Percentiles rank a stretch among this genome's conserved stretches.
Conservation (phyloP, 2,113 vertebrate genomes). For the Clarias macrocephalus region DNA sequence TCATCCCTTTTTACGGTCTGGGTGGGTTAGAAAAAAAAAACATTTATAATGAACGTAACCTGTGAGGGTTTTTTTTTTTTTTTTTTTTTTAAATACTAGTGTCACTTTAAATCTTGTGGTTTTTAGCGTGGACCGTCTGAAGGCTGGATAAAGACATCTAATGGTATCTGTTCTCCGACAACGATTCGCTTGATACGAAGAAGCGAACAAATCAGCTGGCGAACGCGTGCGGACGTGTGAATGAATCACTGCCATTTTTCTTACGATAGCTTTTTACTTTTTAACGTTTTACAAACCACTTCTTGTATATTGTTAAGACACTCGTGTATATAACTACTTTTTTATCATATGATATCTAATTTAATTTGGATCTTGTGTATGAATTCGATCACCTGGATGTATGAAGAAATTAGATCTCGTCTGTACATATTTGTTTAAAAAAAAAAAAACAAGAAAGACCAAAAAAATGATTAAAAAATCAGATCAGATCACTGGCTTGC, state of each 20-base stretch:
- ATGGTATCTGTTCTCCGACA: slow-evolving; percentile 31
- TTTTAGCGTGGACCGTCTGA: slow-evolving; percentile 20
- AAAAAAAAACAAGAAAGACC: slow-evolving; percentile 16
- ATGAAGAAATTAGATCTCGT: slow-evolving; percentile 53
- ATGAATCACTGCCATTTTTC: slow-evolving; percentile 81
- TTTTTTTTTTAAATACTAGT: slow-evolving; percentile 26
- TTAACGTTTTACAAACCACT: slow-evolving; percentile 82
- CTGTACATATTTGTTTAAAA: slow-evolving; percentile 79
- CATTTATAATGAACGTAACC: slow-evolving; percentile 14
- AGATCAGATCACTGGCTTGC: slow-evolving; percentile 81
- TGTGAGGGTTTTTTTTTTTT: slow-evolving; percentile 2
- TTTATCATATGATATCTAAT: slow-evolving; percentile 66
- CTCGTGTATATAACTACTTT: slow-evolving; percentile 70
- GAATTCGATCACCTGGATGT: slow-evolving; percentile 69
- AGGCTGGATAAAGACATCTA: slow-evolving; percentile 22
- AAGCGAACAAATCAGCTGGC: slow-evolving; percentile 18
- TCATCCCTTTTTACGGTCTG: not conserved
- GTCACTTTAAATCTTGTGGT: slow-evolving; percentile 49
- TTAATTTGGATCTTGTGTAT: slow-evolving; percentile 69
- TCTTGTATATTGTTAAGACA: slow-evolving; percentile 78
- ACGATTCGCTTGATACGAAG: slow-evolving; percentile 30
- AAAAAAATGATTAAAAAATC: slow-evolving; percentile 71
- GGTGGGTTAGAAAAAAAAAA: not conserved
- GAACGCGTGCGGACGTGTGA: slow-evolving; percentile 1
- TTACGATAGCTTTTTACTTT: slow-evolving; percentile 86